Conservation (phyloP, 2,797 vertebrate genomes). For the Momotus momota region DNA sequence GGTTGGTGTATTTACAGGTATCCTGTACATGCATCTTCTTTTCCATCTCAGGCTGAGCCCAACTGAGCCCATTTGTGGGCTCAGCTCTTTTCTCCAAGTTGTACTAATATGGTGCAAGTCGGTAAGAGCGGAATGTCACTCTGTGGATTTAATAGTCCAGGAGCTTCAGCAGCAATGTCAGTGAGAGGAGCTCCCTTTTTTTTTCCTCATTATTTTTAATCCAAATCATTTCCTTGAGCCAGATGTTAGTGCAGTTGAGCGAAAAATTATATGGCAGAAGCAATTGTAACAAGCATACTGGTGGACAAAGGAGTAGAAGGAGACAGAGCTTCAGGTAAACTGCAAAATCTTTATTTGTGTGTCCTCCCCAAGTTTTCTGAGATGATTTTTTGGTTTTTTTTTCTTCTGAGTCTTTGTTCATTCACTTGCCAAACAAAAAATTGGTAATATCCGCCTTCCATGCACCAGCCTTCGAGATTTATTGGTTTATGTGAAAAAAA, state of each 20-base stretch:
- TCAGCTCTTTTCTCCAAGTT: background rate
- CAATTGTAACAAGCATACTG: background rate
- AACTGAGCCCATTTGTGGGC: background rate
- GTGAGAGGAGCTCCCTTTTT: background rate
- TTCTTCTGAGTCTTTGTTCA: background rate
- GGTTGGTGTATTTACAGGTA: background rate
- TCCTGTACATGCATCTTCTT: background rate
- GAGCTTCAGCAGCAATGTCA: background rate
- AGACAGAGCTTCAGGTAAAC: background rate
- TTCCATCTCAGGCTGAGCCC: background rate
- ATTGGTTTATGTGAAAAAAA: background rate
- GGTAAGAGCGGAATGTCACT: background rate
- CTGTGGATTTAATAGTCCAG: background rate
- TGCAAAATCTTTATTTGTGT: background rate
- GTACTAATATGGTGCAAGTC: background rate
- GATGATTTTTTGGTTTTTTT: background rate
- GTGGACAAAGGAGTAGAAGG: background rate
- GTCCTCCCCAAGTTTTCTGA: background rate
- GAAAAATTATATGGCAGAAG: background rate
- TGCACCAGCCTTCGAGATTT: background rate
- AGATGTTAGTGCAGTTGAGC: background rate
- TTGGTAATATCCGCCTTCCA: background rate
- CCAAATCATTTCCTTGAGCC: background rate
- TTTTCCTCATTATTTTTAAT: background rate
- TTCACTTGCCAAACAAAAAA: background rate